phyloP scores from a whole-genome alignment of 2,797 vertebrate genomes.

The Phaenicophaeus curvirostris region DNA sequence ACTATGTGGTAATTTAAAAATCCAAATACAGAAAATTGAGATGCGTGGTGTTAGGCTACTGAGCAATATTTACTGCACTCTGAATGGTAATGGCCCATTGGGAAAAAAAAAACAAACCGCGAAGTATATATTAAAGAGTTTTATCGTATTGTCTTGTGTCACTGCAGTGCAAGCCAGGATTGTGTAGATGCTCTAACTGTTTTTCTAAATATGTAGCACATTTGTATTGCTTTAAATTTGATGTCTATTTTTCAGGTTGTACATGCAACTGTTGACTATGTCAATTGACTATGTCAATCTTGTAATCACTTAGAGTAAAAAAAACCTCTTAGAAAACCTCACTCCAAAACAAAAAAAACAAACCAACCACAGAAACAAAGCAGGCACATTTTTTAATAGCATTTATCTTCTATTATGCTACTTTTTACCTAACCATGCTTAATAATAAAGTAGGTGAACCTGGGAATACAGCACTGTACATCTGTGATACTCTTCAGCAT shows the following conservation, averaged over 20 bases:
- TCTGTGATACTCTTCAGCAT: neutral
- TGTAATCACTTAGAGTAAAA: neutral
- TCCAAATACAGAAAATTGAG: neutral
- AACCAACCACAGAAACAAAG: neutral
- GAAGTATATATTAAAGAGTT: neutral
- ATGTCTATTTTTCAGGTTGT: neutral
- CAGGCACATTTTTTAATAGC: neutral
- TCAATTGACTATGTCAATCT: neutral
- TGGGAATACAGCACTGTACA: neutral
- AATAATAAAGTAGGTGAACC: neutral
- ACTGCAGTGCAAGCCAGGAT: neutral
- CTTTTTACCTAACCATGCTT: neutral
- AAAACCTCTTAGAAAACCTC: neutral
- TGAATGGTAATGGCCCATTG: neutral
- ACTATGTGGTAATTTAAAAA: neutral
- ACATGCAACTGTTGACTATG: accelerated
- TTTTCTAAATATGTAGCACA: neutral
- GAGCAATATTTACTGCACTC: neutral
- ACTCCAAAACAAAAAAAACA: neutral
- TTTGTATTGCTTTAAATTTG: neutral
- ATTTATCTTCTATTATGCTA: neutral
- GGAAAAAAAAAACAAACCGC: too few species aligned
- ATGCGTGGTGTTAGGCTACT: neutral
- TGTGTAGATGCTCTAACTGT: neutral
- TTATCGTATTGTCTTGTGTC: neutral